These are phyloP conservation scores for Oasisia sp. DNA, from an alignment of 2,888 invertebrate genomes.

Conservation along the genomic window DNA sequence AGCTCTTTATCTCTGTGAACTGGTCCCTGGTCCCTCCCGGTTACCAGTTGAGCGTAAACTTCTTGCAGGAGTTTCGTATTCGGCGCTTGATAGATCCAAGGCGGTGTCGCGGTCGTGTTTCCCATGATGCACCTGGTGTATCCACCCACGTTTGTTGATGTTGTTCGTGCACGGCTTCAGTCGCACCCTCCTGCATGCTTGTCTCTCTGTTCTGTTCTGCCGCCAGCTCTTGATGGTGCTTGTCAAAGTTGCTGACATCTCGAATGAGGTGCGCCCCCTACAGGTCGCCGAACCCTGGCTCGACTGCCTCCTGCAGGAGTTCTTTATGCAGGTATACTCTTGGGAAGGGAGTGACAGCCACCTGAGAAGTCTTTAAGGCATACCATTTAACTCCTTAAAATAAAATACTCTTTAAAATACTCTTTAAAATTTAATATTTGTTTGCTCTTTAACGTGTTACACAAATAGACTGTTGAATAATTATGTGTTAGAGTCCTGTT, in stretches of 20 bases:
- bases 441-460: no score
- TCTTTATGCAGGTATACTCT: slow-evolving; percentile 59
- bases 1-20: not conserved
- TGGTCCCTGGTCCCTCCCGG: not conserved
- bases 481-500: no score
- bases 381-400: no score
- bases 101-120: not conserved
- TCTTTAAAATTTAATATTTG: no score
- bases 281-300: slow-evolving; percentile 86
- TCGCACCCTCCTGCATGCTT: slow-evolving; percentile 13
- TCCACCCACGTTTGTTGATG: not conserved
- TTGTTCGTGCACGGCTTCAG: not conserved
- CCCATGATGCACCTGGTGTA: not conserved
- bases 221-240: slow-evolving; percentile 69
- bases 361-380: no score
- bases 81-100: not conserved
- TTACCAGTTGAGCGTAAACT: not conserved
- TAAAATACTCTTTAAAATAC: no score
- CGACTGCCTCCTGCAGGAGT: slow-evolving; percentile 76
- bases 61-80: not conserved
- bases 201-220: slow-evolving; percentile 8
- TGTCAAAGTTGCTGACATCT: slow-evolving; percentile 86
- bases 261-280: slow-evolving; percentile 85
- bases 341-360: not conserved
- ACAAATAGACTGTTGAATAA: no score